phyloP scores from a whole-genome alignment of 1,140 invertebrate genomes.

The Drosophila tani region DNA sequence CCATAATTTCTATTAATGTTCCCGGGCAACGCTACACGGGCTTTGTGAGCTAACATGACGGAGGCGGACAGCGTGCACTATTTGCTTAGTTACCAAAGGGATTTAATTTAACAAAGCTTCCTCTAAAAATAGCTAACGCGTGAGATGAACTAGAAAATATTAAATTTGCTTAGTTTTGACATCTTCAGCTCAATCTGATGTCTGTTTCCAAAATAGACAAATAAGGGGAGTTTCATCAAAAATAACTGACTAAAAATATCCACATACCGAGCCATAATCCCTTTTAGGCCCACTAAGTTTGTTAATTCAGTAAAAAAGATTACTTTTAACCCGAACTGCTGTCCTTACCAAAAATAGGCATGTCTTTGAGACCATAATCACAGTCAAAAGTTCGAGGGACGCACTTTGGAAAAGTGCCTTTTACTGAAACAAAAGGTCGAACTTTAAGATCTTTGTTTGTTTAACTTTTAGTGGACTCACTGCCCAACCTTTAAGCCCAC shows the following conservation, averaged over 20 bases:
- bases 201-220: background rate
- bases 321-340: background rate
- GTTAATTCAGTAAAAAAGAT: background rate
- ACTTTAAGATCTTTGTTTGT: constrained; percentile 1
- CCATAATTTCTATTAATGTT: background rate
- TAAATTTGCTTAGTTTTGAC: background rate
- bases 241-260: background rate
- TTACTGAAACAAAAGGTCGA: background rate
- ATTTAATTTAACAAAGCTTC: background rate
- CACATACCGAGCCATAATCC: background rate
- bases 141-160: background rate
- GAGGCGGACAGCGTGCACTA: background rate
- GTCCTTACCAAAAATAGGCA: background rate
- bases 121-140: background rate
- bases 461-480: constrained; percentile 1
- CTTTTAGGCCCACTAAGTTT: background rate
- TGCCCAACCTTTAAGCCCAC: background rate
- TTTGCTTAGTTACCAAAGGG: background rate
- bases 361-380: too few relatives aligned
- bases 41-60: background rate
- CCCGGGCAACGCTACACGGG: background rate
- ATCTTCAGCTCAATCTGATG: too few relatives aligned
- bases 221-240: background rate
- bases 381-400: background rate
- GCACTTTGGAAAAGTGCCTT: background rate